Evolutionary conservation across 2,888 invertebrate genomes (phyloP), one percentile per base, ranked within the genome.

Genomic region (Pristionchus entomophagus): DNA sequence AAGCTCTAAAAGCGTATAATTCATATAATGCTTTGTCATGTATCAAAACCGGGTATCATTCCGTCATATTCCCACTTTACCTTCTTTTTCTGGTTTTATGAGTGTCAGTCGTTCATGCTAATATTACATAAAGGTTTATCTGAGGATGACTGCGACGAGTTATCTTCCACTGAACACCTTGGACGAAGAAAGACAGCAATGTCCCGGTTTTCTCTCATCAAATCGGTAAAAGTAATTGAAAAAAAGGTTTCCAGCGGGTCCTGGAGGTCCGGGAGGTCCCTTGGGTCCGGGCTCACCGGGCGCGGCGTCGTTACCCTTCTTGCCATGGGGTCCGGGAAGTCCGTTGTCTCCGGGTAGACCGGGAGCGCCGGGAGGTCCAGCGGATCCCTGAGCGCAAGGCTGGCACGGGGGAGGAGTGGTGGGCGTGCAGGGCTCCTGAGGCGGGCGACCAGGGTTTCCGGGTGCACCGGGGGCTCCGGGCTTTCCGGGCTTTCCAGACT

Each of bases 241-340:
- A n/a, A n/a, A n/a, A n/a, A n/a, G n/a, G 85, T 87, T 83, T 89
- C 90, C 89, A 86, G 89, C 88, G 82, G 88, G 88, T 88, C 91
- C 90, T 82, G 89, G 89, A 86, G 91, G 91, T 90, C 91, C 91
- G 82, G 91, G 91, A n/a, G 91, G 90, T 90, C 91, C 91, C 88
- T 91, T 91, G 85, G 91, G 91, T 91, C 91, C 91, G 80, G 89
- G 86, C 85, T 90, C 88, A 85, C 91, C 91, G 86, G 91, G 90
- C 3, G 89, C 86, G 73, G 91, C 90, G 85, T 91, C 89, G 86
- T 89, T 90, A 85, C 91, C 91, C 88, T 90, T 90, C 84, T 90
- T 89, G 88, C 90, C 90, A 59, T 85, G 88, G 85, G 88, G 88
- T 85, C 90, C 90, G 35, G 87, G 84, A 62, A 88, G 87, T 88